Conservation (phyloP, 2,113 vertebrate species). For the Etheostoma spectabile region DNA sequence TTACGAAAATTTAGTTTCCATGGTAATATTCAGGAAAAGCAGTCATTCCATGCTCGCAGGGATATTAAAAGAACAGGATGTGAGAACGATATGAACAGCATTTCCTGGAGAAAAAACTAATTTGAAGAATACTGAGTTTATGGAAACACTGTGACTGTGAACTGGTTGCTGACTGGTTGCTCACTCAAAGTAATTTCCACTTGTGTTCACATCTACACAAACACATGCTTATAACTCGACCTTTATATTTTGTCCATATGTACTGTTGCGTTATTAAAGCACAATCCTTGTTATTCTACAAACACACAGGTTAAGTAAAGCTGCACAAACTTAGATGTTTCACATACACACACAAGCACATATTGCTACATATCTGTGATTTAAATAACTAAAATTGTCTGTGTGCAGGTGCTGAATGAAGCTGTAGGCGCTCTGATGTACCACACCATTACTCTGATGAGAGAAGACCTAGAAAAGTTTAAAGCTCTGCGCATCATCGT, state of each 20-base stretch:
- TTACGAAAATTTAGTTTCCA: conserved; percentile 28
- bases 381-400: not conserved
- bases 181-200: not conserved
- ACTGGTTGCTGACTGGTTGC: not conserved
- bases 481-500: conserved; percentile 98
- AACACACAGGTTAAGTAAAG: not conserved
- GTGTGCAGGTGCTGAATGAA: conserved; percentile 94
- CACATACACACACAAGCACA: not conserved
- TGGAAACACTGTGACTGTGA: conserved; percentile 7
- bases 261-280: not conserved
- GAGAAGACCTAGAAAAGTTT: conserved; percentile 99
- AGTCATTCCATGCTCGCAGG: not conserved
- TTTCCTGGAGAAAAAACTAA: not conserved
- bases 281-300: not conserved
- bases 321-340: not conserved
- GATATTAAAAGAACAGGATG: conserved; percentile 36
- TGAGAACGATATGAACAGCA: conserved; percentile 3
- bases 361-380: not conserved
- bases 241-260: not conserved
- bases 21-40: conserved; percentile 33
- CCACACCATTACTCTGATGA: conserved; percentile 98
- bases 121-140: not conserved
- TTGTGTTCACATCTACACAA: conserved; percentile 19
- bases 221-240: not conserved
- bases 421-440: conserved; percentile 99